Conservation (phyloP, 2,797 vertebrate genomes). For the Setipinna tenuifilis region DNA sequence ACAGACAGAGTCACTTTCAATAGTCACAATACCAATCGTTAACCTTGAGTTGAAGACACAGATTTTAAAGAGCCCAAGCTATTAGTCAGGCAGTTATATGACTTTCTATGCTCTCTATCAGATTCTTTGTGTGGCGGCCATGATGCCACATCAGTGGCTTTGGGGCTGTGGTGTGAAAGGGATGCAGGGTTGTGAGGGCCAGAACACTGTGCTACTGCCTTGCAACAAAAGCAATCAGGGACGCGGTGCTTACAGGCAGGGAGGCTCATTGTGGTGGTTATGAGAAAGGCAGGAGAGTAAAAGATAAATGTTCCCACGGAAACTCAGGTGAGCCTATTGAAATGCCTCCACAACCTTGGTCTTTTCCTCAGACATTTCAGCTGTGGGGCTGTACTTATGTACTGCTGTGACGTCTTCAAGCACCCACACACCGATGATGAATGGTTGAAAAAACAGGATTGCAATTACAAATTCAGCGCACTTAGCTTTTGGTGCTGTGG, state of each 20-base stretch:
- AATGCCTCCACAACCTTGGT: slow-evolving; percentile 57
- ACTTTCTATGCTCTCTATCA: slow-evolving; percentile 13
- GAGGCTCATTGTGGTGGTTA: slow-evolving; percentile 42
- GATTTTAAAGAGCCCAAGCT: neutral
- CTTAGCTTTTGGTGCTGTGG: neutral
- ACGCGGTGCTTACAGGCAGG: slow-evolving; percentile 36
- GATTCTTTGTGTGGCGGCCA: neutral
- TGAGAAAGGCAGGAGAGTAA: slow-evolving; percentile 39
- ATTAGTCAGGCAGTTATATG: slow-evolving; percentile 14
- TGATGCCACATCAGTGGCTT: neutral
- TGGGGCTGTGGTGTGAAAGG: neutral
- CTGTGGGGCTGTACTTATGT: slow-evolving; percentile 37
- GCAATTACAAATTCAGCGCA: neutral
- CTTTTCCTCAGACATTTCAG: slow-evolving; percentile 33
- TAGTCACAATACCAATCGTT: neutral
- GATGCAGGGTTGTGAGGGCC: slow-evolving; percentile 33
- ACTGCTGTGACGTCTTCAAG: neutral
- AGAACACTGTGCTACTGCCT: slow-evolving; percentile 42
- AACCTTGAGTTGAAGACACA: slow-evolving; percentile 11
- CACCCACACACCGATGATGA: neutral
- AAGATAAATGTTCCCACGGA: slow-evolving; percentile 60
- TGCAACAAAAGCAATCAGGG: slow-evolving; percentile 58
- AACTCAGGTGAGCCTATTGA: slow-evolving; percentile 61
- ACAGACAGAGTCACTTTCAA: neutral
- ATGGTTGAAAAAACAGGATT: neutral